These are phyloP conservation scores for Siderastrea siderea DNA, from an alignment of 92 coral and sea anemone genomes.

Conservation along the genomic window DNA sequence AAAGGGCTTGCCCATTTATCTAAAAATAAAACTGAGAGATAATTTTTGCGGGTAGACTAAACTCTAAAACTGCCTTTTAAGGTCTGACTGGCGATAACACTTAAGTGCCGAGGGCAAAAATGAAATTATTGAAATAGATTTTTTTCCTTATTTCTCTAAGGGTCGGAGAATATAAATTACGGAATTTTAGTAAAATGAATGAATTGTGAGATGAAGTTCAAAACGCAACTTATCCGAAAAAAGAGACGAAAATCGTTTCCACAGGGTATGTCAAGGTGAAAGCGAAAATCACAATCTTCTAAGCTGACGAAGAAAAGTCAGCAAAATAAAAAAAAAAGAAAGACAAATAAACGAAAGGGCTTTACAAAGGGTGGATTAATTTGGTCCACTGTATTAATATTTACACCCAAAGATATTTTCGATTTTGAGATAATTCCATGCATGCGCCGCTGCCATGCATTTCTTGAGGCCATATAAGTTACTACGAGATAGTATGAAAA, in stretches of 20 bases:
- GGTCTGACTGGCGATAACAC: background rate
- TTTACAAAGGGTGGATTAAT: background rate
- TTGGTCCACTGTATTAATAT: background rate
- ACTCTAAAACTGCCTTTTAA: background rate
- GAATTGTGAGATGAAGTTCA: background rate
- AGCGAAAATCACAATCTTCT: too few species aligned
- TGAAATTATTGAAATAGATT: background rate
- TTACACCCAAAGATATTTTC: background rate
- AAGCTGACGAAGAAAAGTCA: background rate
- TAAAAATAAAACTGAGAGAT: background rate
- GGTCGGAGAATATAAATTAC: too few species aligned
- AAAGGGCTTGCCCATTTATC: background rate
- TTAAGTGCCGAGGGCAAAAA: background rate
- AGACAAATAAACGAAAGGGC: background rate
- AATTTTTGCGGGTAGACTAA: background rate
- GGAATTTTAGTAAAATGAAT: too few species aligned
- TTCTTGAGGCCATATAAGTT: conserved; percentile 2
- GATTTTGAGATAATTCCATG: background rate
- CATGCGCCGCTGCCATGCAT: background rate
- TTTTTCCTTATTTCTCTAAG: background rate
- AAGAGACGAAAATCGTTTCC: too few species aligned
- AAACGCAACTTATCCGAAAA: too few species aligned
- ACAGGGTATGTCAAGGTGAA: too few species aligned
- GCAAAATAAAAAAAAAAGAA: background rate
- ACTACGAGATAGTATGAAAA: background rate